Conservation (phyloP, 2,797 vertebrate species). For the Trachops cirrhosus region DNA sequence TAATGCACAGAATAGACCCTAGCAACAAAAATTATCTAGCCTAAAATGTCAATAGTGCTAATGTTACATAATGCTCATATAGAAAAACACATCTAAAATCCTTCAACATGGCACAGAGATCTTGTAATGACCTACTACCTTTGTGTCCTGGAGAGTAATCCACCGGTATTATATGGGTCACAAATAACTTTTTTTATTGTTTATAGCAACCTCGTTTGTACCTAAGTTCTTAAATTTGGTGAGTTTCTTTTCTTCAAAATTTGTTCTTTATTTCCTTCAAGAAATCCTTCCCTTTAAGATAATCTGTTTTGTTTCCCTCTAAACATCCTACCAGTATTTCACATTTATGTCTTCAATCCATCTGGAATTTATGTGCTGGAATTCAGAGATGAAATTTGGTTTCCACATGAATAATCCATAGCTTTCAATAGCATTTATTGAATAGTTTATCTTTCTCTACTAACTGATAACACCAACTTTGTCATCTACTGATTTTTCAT, state of each 20-base stretch:
- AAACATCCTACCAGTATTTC: slow-evolving; percentile 19
- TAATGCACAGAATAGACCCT: not conserved
- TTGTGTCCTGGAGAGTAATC: not conserved
- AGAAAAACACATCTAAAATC: not conserved
- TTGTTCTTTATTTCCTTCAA: slow-evolving; percentile 8
- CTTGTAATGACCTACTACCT: not conserved
- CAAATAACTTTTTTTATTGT: not conserved
- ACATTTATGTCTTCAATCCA: slow-evolving; percentile 18
- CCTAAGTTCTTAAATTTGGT: not conserved
- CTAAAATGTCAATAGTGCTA: not conserved
- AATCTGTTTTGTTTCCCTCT: not conserved
- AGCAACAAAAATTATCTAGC: not conserved
- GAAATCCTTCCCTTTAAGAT: not conserved
- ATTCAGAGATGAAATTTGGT: slow-evolving; percentile 37
- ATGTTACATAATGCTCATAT: not conserved
- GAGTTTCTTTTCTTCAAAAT: not conserved
- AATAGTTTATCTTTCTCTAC: not conserved
- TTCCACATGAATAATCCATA: not conserved
- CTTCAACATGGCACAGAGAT: not conserved
- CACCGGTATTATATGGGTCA: not conserved
- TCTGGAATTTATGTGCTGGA: not conserved
- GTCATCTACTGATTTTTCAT: not conserved
- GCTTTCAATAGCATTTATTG: slow-evolving; percentile 16
- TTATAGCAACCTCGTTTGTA: not conserved
- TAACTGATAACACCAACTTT: not conserved